Conservation (phyloP, 2,888 invertebrate genomes). For the Drosophila dives region DNA sequence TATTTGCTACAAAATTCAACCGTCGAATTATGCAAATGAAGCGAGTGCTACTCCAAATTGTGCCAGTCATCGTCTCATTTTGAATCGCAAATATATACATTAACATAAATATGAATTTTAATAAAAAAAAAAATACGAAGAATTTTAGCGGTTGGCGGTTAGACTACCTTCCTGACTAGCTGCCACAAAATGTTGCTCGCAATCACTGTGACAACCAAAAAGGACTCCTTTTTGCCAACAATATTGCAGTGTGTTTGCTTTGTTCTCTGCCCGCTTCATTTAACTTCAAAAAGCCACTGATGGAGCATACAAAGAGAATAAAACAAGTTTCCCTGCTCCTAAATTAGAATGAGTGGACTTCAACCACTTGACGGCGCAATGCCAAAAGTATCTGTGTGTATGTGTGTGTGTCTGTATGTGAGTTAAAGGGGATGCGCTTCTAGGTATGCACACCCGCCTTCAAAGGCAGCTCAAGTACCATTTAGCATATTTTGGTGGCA, state of each 20-base stretch:
- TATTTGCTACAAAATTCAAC: slow-evolving; percentile 27
- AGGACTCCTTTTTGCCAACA: slow-evolving; percentile 12
- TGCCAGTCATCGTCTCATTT: slow-evolving; percentile 28
- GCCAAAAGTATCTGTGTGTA: slow-evolving; percentile 42
- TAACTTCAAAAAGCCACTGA: slow-evolving; percentile 50
- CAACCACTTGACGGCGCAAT: slow-evolving; percentile 53
- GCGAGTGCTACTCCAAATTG: slow-evolving; percentile 30
- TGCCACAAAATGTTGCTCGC: slow-evolving; percentile 34
- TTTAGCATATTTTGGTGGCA: slow-evolving; percentile 69
- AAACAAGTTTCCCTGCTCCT: slow-evolving; percentile 25
- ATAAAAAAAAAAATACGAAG: slow-evolving; percentile 42
- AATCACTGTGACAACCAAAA: slow-evolving; percentile 37
- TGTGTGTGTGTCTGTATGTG: not conserved
- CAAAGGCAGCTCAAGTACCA: slow-evolving; percentile 59
- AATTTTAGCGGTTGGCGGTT: slow-evolving; percentile 21
- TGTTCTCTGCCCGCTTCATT: slow-evolving; percentile 63
- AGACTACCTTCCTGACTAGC: slow-evolving; percentile 1
- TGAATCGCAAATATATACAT: slow-evolving; percentile 36
- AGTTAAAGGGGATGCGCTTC: not conserved
- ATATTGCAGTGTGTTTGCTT: slow-evolving; percentile 51
- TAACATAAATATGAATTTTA: slow-evolving; percentile 47
- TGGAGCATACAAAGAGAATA: slow-evolving; percentile 27
- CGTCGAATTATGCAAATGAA: slow-evolving; percentile 47
- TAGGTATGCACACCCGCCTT: not conserved
- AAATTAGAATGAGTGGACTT: slow-evolving; percentile 73